Conservation (phyloP, 2,797 vertebrate species). For the Loris lydekkerianus region DNA sequence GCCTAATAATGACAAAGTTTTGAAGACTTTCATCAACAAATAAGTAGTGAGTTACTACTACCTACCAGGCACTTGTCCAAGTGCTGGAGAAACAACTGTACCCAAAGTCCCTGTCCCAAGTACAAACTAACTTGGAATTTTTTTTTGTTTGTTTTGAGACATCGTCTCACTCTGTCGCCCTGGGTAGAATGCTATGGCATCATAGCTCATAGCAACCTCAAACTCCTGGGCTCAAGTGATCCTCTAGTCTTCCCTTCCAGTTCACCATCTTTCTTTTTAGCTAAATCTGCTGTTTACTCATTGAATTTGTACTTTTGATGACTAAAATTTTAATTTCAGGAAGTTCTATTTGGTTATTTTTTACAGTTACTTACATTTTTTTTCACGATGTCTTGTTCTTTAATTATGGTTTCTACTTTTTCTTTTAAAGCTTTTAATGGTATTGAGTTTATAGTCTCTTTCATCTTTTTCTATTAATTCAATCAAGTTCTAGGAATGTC, state of each 20-base stretch:
- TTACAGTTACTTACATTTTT: neutral
- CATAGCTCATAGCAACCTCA: too few relatives aligned
- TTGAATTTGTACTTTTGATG: neutral
- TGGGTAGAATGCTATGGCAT: too few relatives aligned
- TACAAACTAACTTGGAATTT: too few relatives aligned
- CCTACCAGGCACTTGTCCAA: neutral
- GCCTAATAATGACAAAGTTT: neutral
- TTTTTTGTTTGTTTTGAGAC: neutral
- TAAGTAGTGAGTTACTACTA: neutral
- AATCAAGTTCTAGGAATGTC: neutral
- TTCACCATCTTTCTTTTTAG: constrained; percentile 15
- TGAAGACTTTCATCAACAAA: neutral
- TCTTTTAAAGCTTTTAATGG: neutral
- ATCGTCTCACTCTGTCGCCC: too few relatives aligned
- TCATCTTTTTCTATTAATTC: neutral
- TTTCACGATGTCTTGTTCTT: neutral
- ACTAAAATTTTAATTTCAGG: neutral
- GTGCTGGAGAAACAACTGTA: neutral
- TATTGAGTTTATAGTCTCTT: neutral
- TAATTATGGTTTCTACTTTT: neutral
- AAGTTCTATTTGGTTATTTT: constrained; percentile 1
- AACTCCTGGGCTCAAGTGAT: neutral
- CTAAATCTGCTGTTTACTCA: neutral
- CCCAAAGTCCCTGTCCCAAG: neutral
- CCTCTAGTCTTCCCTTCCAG: neutral